A percentile compares a stretch with the other conserved stretches of the same genome.
Conservation (phyloP, 2,113 vertebrate genomes). For the Ictalurus furcatus region DNA sequence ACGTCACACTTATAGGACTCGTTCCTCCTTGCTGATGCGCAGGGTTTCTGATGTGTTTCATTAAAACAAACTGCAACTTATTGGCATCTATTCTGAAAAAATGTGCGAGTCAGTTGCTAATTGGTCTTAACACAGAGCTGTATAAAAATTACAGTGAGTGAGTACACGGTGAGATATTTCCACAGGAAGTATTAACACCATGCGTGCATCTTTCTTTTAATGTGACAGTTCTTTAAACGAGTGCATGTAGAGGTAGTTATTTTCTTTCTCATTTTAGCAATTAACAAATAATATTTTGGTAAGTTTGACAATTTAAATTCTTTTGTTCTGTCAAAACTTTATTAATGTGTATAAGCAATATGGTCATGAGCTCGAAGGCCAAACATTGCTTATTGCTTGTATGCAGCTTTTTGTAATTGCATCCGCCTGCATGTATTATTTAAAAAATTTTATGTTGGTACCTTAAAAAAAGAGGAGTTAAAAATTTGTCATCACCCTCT, state of each 20-base stretch:
- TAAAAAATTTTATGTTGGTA: neutral
- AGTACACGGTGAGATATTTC: neutral
- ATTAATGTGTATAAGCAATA: neutral
- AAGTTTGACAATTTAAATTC: neutral
- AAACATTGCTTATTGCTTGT: neutral
- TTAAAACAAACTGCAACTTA: neutral
- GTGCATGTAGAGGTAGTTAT: neutral
- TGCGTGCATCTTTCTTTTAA: neutral
- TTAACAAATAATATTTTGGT: too few relatives aligned
- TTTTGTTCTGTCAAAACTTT: neutral
- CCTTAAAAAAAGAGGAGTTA: too few relatives aligned
- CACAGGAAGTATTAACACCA: conserved; percentile 6
- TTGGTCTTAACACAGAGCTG: neutral
- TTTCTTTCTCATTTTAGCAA: neutral
- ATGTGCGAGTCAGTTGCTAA: neutral
- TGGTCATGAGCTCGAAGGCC: neutral
- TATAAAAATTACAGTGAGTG: neutral
- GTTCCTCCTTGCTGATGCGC: neutral
- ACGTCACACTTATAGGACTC: neutral
- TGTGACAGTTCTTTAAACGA: neutral
- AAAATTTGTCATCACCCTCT: neutral
- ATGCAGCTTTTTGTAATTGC: neutral
- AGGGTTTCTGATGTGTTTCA: neutral
- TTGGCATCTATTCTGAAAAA: neutral
- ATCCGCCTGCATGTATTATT: neutral